Evolutionary conservation across 2,797 vertebrate genomes (phyloP).

Genomic region (Thaleichthys pacificus): DNA sequence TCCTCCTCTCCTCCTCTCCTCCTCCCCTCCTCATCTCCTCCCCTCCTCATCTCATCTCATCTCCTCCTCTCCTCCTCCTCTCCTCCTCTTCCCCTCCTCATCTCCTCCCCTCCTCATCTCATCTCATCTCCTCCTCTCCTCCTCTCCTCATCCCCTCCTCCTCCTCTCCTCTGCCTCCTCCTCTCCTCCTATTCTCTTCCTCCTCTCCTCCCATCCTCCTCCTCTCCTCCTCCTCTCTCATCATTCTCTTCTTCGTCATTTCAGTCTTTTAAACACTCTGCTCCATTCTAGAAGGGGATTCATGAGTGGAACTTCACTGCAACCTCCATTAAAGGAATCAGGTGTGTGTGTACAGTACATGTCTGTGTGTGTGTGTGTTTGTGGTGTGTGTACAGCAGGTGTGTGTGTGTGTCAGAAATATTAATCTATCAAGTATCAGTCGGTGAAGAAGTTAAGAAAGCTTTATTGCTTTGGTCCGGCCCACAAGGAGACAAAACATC

Average conservation of each 20-base stretch:
- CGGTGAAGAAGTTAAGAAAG: too few relatives aligned
- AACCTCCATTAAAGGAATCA: constrained; percentile 92
- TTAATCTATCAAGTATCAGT: too few relatives aligned
- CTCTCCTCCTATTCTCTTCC: not conserved
- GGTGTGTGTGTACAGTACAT: constrained; percentile 65
- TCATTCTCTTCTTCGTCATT: not conserved
- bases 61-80: not conserved
- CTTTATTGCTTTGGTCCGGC: too few relatives aligned
- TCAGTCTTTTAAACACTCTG: constrained; percentile 15
- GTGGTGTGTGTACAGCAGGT: not conserved
- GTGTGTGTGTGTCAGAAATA: not conserved
- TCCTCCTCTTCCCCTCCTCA: not conserved
- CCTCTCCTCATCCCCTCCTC: not conserved
- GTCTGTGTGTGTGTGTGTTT: not conserved
- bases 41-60: not conserved
- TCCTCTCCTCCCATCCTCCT: not conserved
- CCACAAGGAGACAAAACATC: too few relatives aligned
- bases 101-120: not conserved
- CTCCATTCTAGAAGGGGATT: constrained; percentile 82
- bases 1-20: not conserved
- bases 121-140: not conserved
- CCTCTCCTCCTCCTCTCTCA: not conserved
- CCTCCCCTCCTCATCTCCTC: too few relatives aligned
- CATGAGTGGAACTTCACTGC: constrained; percentile 96
- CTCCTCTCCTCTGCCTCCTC: not conserved